Base-by-base conservation (phyloP, 2,888 invertebrate species). In the Lottia gigantea region DNA sequence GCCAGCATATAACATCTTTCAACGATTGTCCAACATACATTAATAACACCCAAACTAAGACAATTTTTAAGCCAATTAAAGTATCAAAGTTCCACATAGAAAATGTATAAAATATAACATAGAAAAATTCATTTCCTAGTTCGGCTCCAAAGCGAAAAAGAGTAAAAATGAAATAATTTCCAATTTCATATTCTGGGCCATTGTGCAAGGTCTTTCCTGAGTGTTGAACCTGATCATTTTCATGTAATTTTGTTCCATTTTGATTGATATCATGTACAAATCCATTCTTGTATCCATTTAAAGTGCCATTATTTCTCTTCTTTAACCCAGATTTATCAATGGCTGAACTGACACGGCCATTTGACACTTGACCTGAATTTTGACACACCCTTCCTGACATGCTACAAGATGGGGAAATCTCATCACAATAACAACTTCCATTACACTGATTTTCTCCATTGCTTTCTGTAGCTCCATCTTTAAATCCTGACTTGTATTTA, bases 11-110 rank as follows among this genome's bases (percentile, higher is more conserved):
- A 74, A 96, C 91, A 85, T 97, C 96, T 90, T 97, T 97, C 72
- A 95, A 90, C 46, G 93, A 93, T 91, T 97, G 96, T 65, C 88
- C 88, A 55, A 85, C 66, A 72, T 87, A 88, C 87, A 88, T 88
- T 47, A 85, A 80, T 12, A 84, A 72, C 71, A 80, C 77, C 88
- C 88, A 88, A 25, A 87, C 79, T n/a, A 88, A 68, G 49, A 83
- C 80, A 26, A 96, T 93, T 87, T 95, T 91, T 79, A 96, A 90
- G 16, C 95, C 94, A 2, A 96, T 94, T 45, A 93, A 93, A 25
- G 94, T 94, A 89, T 96, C 96, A 71, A 96, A 91, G 89, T 96
- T 97, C 96, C 96, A 97, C 86, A 95, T 94, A 93, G 95, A 95
- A 88, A 95, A 95, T 0, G 96, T 95, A 84, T 96, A 95, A 85